Percentiles rank a stretch among this genome's conserved stretches.
phyloP scores from a whole-genome alignment of 2,888 invertebrate species.

The Slavum lentiscoides region DNA sequence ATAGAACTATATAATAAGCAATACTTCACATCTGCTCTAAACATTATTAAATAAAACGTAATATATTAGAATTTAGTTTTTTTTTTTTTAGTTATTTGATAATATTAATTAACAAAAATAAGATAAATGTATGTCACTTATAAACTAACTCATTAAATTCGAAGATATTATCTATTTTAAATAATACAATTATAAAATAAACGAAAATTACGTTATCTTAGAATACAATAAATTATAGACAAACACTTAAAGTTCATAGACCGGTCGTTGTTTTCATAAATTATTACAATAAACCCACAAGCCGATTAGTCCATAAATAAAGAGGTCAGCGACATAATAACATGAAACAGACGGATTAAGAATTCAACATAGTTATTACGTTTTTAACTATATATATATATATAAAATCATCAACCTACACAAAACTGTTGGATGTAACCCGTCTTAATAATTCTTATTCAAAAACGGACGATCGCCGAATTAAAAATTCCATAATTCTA shows the following conservation, averaged over 20 bases:
- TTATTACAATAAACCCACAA: neutral
- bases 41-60: neutral
- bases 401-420: neutral
- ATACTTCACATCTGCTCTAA: neutral
- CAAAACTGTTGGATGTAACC: neutral
- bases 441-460: neutral
- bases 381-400: neutral
- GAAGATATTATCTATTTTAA: neutral
- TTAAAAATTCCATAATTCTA: neutral
- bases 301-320: conserved; percentile 9
- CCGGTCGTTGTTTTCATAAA: neutral
- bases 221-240: neutral
- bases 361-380: neutral
- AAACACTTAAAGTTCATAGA: neutral
- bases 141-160: neutral
- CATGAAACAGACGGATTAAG: conserved; percentile 1
- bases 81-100: too few relatives aligned
- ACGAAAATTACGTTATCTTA: neutral
- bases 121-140: too few relatives aligned
- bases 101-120: too few relatives aligned
- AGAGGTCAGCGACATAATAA: neutral
- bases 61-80: too few relatives aligned
- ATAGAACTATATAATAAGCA: conserved; percentile 2
- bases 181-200: neutral
- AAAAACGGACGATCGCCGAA: neutral